phyloP scores from a whole-genome alignment of 2,113 vertebrate genomes.

The Gallinago undulata region DNA sequence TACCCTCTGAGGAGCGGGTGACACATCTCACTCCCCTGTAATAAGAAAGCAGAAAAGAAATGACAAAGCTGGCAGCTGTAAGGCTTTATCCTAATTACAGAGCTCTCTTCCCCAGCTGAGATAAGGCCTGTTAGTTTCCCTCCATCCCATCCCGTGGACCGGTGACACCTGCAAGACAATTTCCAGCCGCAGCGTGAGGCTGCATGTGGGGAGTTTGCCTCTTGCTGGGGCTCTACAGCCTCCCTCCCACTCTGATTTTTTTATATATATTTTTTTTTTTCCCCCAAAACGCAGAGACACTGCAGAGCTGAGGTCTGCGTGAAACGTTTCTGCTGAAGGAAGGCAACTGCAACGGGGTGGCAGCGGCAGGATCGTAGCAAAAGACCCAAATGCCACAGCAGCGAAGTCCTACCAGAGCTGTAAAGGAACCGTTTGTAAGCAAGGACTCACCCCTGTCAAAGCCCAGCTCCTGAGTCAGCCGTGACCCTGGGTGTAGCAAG shows the following conservation, averaged over 20 bases:
- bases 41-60: neutral
- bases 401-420: neutral
- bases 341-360: neutral
- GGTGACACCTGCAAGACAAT: neutral
- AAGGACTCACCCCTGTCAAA: neutral
- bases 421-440: neutral
- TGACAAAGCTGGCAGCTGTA: neutral
- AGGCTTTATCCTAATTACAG: neutral
- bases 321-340: neutral
- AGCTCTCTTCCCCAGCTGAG: neutral
- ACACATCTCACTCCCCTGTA: accelerated
- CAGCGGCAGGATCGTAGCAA: neutral
- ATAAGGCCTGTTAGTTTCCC: neutral
- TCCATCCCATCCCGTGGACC: neutral
- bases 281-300: neutral
- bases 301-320: neutral
- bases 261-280: no score
- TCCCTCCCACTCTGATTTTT: neutral
- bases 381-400: neutral
- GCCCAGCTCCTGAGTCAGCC: neutral
- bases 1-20: neutral
- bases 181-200: neutral
- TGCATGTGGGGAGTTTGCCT: accelerated
- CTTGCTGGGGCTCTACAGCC: neutral
- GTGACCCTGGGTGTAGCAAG: neutral